Base-by-base conservation (phyloP, 2,113 vertebrate species). In the Stercorarius parasiticus region DNA sequence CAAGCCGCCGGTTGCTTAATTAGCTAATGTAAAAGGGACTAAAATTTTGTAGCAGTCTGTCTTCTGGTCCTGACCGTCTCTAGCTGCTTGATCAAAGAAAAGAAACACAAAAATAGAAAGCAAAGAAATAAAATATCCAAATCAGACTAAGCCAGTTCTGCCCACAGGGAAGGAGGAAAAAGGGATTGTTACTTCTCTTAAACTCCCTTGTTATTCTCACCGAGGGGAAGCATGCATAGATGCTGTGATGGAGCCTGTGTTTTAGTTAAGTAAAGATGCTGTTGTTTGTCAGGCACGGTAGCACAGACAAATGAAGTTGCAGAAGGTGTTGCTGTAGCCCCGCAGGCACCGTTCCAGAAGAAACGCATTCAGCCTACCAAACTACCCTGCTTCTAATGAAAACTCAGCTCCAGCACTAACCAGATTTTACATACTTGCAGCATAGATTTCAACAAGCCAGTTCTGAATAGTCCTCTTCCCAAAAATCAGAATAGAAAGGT, bases 221-320 rank as follows among this genome's bases (percentile, higher is more conserved):
- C 25, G 56, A 4, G 21, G 55, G 47, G 65, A 43, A 61, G 27
- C 15, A 38, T n/a, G 61, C 61, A 38, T 53, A 82, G 53, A 89
- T 70, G 40, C 36, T 56, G 61, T 43, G 81, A 84, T 59, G 65
- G 62, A 69, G 43, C 6, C 38, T 74, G 61, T 19, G 85, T 88
- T 69, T 59, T 32, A 47, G 26, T 82, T 47, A 67, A 73, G 64
- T 64, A 52, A 69, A 78, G 56, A 11, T 38, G 43, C 36, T 79
- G 45, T 16, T 77, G 25, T 91, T 87, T 82, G 61, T 71, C 82
- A 87, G 61, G 82, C 47, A 55, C 0, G 0, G 56, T 53, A 87
- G 84, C 22, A 26, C 56, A 88, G 66, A 92, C 38, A 85, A 92
- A 93, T 88, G 79, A 59, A 90, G 74, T 30, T 85, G 66, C 70